A percentile compares a stretch with the other conserved stretches of the same genome.
phyloP scores from a whole-genome alignment of 2,113 vertebrate species.

The Misgurnus anguillicaudatus region DNA sequence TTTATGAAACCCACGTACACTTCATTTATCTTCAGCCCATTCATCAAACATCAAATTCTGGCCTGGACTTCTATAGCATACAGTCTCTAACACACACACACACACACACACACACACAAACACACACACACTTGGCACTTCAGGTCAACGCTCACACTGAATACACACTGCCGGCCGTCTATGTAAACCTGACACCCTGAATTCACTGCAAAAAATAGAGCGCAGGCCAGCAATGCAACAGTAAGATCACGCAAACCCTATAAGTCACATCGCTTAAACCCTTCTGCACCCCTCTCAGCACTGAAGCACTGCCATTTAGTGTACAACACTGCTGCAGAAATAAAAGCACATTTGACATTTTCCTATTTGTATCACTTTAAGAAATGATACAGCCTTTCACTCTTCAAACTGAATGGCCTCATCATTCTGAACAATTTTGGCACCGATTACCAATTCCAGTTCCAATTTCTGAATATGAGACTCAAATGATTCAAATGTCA shows the following conservation, averaged over 20 bases:
- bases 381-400: too few relatives aligned
- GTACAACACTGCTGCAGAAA: too few relatives aligned
- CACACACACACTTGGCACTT: background rate
- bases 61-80: background rate
- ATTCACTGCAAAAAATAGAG: slow-evolving; percentile 34
- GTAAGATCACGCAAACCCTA: slow-evolving; percentile 6
- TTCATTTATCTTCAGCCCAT: slow-evolving; percentile 7
- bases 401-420: background rate
- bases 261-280: background rate
- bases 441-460: background rate
- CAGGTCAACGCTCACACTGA: background rate
- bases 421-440: background rate
- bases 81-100: slow-evolving; percentile 10
- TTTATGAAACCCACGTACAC: background rate
- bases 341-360: too few relatives aligned
- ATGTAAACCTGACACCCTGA: slow-evolving; percentile 40
- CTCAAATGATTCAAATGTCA: background rate
- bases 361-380: too few relatives aligned
- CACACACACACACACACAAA: background rate
- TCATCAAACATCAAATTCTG: slow-evolving; percentile 30
- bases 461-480: too few relatives aligned
- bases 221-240: background rate
- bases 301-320: background rate
- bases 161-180: slow-evolving; percentile 32
- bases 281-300: background rate